Percentiles rank a stretch among this genome's conserved stretches.
These are phyloP conservation scores for Tipula lateralis DNA, from an alignment of 2,888 invertebrate genomes.

Conservation along the genomic window DNA sequence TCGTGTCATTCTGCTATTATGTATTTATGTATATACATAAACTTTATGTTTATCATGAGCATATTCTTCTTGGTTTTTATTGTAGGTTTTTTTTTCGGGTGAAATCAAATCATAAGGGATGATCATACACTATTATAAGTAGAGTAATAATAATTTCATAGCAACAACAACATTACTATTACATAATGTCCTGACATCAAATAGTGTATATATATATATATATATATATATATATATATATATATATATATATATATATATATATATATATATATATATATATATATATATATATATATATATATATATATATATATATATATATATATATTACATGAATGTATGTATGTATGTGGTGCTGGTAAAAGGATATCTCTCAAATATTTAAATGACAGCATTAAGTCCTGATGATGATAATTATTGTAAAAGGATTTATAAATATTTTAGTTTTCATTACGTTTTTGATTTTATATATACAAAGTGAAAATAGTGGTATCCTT, in stretches of 20 bases:
- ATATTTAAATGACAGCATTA: constrained; percentile 19
- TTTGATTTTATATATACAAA: not conserved
- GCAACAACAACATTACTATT: not conserved
- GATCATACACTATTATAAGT: not conserved
- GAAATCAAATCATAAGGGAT: not conserved
- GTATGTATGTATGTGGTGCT: not conserved
- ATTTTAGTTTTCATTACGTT: not conserved
- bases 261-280: not conserved
- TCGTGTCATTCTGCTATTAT: not conserved
- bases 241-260: not conserved
- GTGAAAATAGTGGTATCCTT: not conserved
- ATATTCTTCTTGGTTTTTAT: not conserved
- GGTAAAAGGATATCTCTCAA: not conserved
- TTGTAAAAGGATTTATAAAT: constrained; percentile 19
- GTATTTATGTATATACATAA: not conserved
- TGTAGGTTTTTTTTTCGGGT: not conserved
- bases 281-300: too few species aligned
- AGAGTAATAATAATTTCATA: not conserved
- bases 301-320: too few species aligned
- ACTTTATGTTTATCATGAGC: not conserved
- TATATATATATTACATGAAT: not conserved
- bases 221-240: not conserved
- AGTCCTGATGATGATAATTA: not conserved
- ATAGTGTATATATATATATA: not conserved
- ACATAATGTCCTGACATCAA: not conserved